Evolutionary conservation across 2,888 invertebrate species (phyloP).

Genomic region (Iphiclides podalirius): DNA sequence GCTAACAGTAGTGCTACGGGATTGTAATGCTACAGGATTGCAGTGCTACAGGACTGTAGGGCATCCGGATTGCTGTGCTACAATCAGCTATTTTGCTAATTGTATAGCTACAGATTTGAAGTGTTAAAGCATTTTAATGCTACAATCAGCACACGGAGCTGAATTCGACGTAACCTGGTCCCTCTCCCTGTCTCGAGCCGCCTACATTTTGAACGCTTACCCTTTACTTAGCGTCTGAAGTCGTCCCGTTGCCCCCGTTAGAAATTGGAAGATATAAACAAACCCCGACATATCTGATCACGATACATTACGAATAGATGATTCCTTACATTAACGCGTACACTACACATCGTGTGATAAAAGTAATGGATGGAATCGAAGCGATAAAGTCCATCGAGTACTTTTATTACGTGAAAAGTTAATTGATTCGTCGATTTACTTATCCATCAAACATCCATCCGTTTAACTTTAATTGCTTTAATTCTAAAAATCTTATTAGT

Average conservation of each 20-base stretch:
- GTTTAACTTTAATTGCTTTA: not conserved
- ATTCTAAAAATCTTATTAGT: not conserved
- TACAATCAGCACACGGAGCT: too few relatives aligned
- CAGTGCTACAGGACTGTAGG: too few relatives aligned
- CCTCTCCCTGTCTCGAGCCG: too few relatives aligned
- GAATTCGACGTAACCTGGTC: too few relatives aligned
- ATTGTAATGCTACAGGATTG: too few relatives aligned
- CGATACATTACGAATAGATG: not conserved
- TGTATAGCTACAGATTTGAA: too few relatives aligned
- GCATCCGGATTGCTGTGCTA: too few relatives aligned
- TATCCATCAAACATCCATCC: not conserved
- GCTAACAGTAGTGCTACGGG: too few relatives aligned
- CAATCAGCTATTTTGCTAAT: too few relatives aligned
- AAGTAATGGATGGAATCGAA: not conserved
- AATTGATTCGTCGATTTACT: not conserved
- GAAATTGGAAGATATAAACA: not conserved
- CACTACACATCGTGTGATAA: not conserved
- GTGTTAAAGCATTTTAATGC: too few relatives aligned
- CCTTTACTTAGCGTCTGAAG: constrained; percentile 1
- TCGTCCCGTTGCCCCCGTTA: not conserved
- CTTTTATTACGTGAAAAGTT: not conserved
- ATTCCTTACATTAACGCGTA: not conserved
- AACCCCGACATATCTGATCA: not conserved
- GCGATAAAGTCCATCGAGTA: not conserved
- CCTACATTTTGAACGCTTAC: not conserved